These are phyloP conservation scores for Pangasius larnaudii DNA, from an alignment of 2,797 vertebrate species.

Conservation along the genomic window DNA sequence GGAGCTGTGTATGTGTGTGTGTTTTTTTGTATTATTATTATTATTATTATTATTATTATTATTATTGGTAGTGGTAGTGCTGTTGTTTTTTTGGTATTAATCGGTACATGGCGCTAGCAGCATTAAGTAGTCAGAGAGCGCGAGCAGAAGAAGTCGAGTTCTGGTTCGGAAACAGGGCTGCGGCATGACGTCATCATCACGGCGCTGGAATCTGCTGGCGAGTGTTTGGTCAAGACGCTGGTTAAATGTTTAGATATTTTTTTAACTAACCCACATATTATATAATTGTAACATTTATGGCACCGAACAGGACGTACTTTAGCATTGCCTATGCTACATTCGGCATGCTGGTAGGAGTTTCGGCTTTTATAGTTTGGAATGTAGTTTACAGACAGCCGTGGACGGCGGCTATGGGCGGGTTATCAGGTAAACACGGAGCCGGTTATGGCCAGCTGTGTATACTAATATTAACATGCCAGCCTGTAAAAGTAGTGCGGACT, in stretches of 20 bases:
- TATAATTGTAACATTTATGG: conserved; percentile 63
- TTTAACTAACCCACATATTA: not conserved
- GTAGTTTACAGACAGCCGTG: conserved; percentile 83
- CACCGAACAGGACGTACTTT: conserved; percentile 67
- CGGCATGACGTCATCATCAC: conserved; percentile 42
- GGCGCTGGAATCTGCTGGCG: not conserved
- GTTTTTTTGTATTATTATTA: not conserved
- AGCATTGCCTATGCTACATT: conserved; percentile 82
- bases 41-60: conserved; percentile 9
- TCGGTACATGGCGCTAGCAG: conserved; percentile 12
- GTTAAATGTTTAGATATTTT: not conserved
- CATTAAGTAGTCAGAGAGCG: not conserved
- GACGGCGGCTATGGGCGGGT: conserved; percentile 89
- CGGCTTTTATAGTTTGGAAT: conserved; percentile 87
- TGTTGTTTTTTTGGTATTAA: not conserved
- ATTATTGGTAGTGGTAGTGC: not conserved
- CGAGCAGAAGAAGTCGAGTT: conserved; percentile 2
- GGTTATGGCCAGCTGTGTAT: not conserved
- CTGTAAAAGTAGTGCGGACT: not conserved
- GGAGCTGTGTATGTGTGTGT: no score
- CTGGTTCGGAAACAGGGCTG: conserved; percentile 23
- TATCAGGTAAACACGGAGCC: conserved; percentile 76
- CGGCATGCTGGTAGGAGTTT: conserved; percentile 80
- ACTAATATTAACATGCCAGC: not conserved
- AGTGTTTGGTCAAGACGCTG: not conserved